phyloP scores from a whole-genome alignment of 2,113 vertebrate genomes.

The Melanostigma gelatinosum region DNA sequence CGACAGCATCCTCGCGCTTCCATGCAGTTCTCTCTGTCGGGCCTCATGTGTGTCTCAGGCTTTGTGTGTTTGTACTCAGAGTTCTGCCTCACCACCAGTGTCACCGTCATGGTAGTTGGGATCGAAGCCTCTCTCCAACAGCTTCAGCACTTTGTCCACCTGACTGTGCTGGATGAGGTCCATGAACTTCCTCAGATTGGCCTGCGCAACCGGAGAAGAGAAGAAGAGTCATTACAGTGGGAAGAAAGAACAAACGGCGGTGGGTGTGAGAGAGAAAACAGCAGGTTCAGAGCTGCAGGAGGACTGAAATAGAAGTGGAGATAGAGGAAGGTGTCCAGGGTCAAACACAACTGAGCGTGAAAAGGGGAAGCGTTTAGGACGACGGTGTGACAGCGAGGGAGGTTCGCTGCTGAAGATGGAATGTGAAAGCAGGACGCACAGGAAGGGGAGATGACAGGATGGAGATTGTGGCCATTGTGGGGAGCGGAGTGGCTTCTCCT shows the following conservation, averaged over 20 bases:
- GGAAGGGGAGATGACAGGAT: constrained; percentile 3
- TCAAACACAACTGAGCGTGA: constrained; percentile 33
- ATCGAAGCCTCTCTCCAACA: constrained; percentile 94
- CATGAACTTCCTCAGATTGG: constrained; percentile 94
- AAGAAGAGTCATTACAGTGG: constrained; percentile 14
- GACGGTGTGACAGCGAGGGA: not conserved
- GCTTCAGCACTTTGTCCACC: constrained; percentile 90
- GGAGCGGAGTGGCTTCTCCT: constrained; percentile 39
- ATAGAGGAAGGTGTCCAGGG: constrained; percentile 19
- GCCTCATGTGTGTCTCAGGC: not conserved
- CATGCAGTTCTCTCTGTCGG: too few relatives aligned
- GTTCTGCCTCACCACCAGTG: constrained; percentile 86
- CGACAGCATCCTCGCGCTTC: too few relatives aligned
- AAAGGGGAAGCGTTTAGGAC: constrained; percentile 12
- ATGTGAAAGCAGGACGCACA: constrained; percentile 2
- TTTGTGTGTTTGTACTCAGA: constrained; percentile 6
- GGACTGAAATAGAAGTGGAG: constrained; percentile 48
- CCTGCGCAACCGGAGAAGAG: constrained; percentile 76
- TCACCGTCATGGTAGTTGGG: constrained; percentile 96
- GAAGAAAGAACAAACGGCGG: constrained; percentile 22
- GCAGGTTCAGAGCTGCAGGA: constrained; percentile 25
- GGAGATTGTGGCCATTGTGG: constrained; percentile 23
- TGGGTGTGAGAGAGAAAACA: constrained; percentile 27
- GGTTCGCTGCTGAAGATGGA: not conserved
- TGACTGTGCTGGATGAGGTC: constrained; percentile 90